phyloP scores from a whole-genome alignment of 2,113 vertebrate genomes.

The Rhabdomys dilectus region DNA sequence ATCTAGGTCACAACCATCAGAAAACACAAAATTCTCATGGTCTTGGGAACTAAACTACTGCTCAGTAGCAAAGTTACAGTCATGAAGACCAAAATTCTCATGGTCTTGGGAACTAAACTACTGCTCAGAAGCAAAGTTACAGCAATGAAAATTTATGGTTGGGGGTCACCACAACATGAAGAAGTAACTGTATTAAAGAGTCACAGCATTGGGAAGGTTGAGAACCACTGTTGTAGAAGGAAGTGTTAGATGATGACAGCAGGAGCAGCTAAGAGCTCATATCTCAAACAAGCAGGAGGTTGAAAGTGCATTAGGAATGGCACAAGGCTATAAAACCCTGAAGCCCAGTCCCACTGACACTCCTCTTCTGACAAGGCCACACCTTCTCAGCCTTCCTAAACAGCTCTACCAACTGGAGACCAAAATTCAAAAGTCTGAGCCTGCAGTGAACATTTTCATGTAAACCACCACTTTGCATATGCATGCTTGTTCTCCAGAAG shows the following conservation, averaged over 20 bases:
- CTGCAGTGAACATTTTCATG: not conserved
- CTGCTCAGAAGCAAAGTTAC: not conserved
- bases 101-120: not conserved
- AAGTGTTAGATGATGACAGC: not conserved
- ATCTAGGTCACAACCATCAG: not conserved
- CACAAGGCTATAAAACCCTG: not conserved
- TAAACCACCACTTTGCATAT: not conserved
- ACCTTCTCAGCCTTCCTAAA: not conserved
- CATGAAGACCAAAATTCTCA: not conserved
- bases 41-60: not conserved
- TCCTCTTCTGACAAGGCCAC: not conserved
- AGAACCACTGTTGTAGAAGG: not conserved
- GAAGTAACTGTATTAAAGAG: not conserved
- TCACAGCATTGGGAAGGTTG: not conserved
- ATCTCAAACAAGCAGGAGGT: not conserved
- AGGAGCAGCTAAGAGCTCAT: not conserved
- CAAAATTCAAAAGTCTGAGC: not conserved
- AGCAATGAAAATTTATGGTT: not conserved
- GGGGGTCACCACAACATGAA: not conserved
- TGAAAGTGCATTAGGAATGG: not conserved
- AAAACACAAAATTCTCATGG: not conserved
- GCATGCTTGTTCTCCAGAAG: slow-evolving; percentile 21
- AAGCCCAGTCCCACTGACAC: not conserved
- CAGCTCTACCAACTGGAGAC: not conserved
- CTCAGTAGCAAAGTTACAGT: not conserved